phyloP scores from a whole-genome alignment of 2,113 vertebrate genomes.

The Ochotona princeps region DNA sequence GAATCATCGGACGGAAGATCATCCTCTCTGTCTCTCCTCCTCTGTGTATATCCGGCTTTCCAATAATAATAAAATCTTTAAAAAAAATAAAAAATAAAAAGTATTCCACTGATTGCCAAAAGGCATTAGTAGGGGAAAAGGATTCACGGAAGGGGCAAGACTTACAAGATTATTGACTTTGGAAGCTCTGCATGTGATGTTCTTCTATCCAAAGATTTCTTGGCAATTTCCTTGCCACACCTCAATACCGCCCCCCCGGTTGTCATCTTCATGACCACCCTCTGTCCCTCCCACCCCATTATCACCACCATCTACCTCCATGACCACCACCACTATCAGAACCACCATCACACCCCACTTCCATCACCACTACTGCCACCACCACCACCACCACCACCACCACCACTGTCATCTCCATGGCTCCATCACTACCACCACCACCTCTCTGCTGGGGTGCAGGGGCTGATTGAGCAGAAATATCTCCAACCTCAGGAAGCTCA shows the following conservation, averaged over 20 bases:
- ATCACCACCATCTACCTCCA: neutral
- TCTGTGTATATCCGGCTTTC: no score
- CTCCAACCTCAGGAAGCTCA: neutral
- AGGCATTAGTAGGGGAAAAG: neutral
- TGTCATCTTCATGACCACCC: neutral
- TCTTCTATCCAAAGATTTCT: neutral
- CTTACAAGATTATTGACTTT: neutral
- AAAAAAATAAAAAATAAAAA: no score
- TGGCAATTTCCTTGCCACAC: neutral
- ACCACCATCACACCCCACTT: neutral
- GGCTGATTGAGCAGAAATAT: neutral
- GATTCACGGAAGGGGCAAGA: neutral
- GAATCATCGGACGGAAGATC: no score
- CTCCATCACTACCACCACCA: no score
- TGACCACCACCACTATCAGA: neutral
- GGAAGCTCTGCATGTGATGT: neutral
- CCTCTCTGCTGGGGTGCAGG: neutral
- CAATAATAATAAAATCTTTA: no score
- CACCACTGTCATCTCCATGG: neutral
- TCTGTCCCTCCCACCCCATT: fast-evolving
- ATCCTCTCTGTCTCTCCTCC: no score
- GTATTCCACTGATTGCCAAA: neutral
- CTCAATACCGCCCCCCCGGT: neutral
- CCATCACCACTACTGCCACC: neutral
- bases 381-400: neutral